Evolutionary conservation across 2,888 invertebrate species (phyloP).

Genomic region (Drosophila leonis): DNA sequence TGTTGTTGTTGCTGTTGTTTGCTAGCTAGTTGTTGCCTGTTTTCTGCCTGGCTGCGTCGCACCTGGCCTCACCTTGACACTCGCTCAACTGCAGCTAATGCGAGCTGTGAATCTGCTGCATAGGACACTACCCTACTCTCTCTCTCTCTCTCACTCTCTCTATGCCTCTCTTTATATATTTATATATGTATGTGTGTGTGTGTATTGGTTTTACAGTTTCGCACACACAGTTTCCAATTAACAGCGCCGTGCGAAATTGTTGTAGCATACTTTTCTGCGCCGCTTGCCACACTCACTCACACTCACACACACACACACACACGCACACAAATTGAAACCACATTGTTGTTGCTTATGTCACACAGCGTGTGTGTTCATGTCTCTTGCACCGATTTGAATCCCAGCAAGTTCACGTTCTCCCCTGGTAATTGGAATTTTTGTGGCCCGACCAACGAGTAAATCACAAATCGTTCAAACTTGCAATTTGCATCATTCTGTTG

Average conservation of each 20-base stretch:
- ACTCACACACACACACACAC: conserved; percentile 7
- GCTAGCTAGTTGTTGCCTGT: conserved; percentile 58
- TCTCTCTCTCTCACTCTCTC: not conserved
- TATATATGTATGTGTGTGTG: not conserved
- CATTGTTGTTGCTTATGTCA: conserved; percentile 20
- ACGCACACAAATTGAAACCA: conserved; percentile 25
- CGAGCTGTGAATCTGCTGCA: conserved; percentile 27
- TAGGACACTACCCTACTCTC: not conserved
- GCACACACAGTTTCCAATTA: conserved; percentile 55
- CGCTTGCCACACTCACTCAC: conserved; percentile 24
- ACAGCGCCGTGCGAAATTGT: conserved; percentile 39
- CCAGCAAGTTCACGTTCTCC: not conserved
- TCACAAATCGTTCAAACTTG: conserved; percentile 38
- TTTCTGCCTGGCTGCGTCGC: conserved; percentile 67
- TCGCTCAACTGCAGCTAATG: conserved; percentile 80
- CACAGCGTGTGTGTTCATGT: conserved; percentile 10
- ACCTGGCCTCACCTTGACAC: conserved; percentile 81
- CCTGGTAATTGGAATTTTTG: conserved; percentile 49
- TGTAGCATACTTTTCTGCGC: conserved; percentile 61
- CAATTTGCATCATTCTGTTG: conserved; percentile 25
- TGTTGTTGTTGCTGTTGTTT: conserved; percentile 27
- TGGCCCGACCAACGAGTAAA: conserved; percentile 37
- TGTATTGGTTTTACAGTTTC: conserved; percentile 30
- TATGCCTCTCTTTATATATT: not conserved
- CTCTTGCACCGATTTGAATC: conserved; percentile 19